Evolutionary conservation across 2,888 invertebrate genomes (phyloP).

Genomic region (Eilema sororculum): DNA sequence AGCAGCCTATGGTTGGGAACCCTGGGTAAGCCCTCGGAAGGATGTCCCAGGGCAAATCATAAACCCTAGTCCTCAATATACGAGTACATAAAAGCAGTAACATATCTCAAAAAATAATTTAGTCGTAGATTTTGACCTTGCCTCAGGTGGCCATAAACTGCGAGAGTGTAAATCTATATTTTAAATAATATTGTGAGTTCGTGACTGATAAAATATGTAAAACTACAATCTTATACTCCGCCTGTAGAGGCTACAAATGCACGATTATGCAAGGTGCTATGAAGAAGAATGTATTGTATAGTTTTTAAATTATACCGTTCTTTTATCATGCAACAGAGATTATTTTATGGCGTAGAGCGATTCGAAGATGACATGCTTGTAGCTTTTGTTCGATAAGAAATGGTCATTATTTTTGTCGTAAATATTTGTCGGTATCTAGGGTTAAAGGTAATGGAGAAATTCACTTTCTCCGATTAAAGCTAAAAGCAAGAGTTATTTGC

Average conservation of each 20-base stretch:
- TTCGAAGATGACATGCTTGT: slow-evolving; percentile 4
- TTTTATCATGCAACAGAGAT: slow-evolving; percentile 1
- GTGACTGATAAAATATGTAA: not conserved
- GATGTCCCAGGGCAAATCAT: too few relatives aligned
- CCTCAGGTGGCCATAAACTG: not conserved
- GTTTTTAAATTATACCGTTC: slow-evolving; percentile 2
- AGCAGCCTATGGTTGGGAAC: too few relatives aligned
- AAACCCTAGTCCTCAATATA: too few relatives aligned
- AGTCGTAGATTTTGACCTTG: too few relatives aligned
- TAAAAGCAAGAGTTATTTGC: slow-evolving; percentile 59
- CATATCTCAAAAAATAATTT: too few relatives aligned
- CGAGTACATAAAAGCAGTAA: too few relatives aligned
- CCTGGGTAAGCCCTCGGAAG: too few relatives aligned
- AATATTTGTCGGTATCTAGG: slow-evolving; percentile 35
- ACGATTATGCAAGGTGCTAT: not conserved
- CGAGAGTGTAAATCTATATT: not conserved
- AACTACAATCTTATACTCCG: not conserved
- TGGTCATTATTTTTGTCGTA: not conserved
- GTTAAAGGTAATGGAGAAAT: slow-evolving; percentile 51
- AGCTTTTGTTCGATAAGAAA: slow-evolving; percentile 1
- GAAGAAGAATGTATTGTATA: not conserved
- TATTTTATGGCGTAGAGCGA: not conserved
- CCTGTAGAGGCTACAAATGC: not conserved
- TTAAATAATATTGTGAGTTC: not conserved
- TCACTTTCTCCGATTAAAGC: slow-evolving; percentile 49